Evolutionary conservation across 2,888 invertebrate genomes (phyloP).

Genomic region (Amorpha juglandis): DNA sequence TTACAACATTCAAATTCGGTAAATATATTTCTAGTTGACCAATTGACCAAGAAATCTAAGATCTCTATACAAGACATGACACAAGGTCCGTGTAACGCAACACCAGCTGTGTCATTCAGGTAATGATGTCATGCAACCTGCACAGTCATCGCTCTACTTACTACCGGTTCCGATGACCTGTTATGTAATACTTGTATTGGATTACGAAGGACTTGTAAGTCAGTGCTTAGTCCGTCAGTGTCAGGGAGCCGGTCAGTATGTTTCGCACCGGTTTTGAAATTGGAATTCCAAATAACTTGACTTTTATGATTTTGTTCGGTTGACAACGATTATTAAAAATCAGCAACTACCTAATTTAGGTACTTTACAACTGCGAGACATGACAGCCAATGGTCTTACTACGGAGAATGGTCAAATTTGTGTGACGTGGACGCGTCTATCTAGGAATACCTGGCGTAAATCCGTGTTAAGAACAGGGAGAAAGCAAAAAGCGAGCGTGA

Average conservation of each 20-base stretch:
- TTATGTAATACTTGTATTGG: constrained; percentile 13
- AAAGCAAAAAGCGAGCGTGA: too few species aligned
- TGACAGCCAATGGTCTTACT: too few species aligned
- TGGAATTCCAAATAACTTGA: neutral
- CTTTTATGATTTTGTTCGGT: neutral
- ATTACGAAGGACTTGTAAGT: constrained; percentile 18
- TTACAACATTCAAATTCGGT: too few species aligned
- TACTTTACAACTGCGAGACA: neutral
- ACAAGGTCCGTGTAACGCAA: constrained; percentile 5
- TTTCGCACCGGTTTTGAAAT: neutral
- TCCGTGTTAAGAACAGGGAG: too few species aligned
- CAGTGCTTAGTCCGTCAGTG: neutral
- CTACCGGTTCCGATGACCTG: constrained; percentile 43
- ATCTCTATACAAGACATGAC: neutral
- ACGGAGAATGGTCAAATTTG: too few species aligned
- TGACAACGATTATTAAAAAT: too few species aligned
- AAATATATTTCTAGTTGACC: neutral
- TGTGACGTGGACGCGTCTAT: too few species aligned
- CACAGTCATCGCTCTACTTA: constrained; percentile 37
- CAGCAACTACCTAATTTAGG: too few species aligned
- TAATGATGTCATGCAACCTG: constrained; percentile 30
- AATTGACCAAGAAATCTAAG: neutral
- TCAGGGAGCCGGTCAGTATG: neutral
- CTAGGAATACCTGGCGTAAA: too few species aligned
- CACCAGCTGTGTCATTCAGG: constrained; percentile 16